phyloP scores from a whole-genome alignment of 1,140 invertebrate genomes.

The Meteorus sp. region DNA sequence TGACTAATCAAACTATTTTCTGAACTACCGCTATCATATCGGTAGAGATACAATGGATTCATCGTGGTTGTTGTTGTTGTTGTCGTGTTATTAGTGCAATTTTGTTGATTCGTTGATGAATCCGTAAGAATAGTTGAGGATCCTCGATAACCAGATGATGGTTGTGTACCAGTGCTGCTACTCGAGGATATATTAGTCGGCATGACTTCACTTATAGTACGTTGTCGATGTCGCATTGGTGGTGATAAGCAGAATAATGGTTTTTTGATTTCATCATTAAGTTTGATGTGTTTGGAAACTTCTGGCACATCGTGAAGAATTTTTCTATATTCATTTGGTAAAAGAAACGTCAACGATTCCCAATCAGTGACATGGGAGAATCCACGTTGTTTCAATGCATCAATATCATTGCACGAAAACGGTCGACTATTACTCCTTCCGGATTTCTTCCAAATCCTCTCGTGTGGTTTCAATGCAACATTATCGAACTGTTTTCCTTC shows the following conservation, averaged over 20 bases:
- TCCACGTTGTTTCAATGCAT: slow-evolving; percentile 75
- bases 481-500: slow-evolving; percentile 66
- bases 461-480: slow-evolving; percentile 63
- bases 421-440: slow-evolving; percentile 65
- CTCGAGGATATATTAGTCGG: slow-evolving; percentile 69
- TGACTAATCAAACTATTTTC: slow-evolving; percentile 65
- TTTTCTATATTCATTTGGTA: slow-evolving; percentile 78
- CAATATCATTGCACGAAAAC: slow-evolving; percentile 83
- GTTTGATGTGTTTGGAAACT: slow-evolving; percentile 65
- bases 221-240: slow-evolving; percentile 60
- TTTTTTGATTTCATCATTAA: slow-evolving; percentile 60
- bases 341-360: slow-evolving; percentile 84
- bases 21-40: slow-evolving; percentile 76
- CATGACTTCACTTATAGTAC: slow-evolving; percentile 54
- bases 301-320: slow-evolving; percentile 77
- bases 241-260: slow-evolving; percentile 70
- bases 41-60: slow-evolving; percentile 78
- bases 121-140: slow-evolving; percentile 81
- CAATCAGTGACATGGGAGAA: slow-evolving; percentile 85
- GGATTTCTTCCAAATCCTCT: slow-evolving; percentile 41
- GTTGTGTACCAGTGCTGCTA: slow-evolving; percentile 75
- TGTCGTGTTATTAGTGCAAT: slow-evolving; percentile 52
- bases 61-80: too few relatives aligned
- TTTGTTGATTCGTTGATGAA: slow-evolving; percentile 67
- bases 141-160: slow-evolving; percentile 81